Percentiles rank a stretch among this genome's conserved stretches.
Evolutionary conservation across 30 jellyfish, hydroid and myxozoan genomes (phyloP).

Genomic region (Nemopilema nomurai): DNA sequence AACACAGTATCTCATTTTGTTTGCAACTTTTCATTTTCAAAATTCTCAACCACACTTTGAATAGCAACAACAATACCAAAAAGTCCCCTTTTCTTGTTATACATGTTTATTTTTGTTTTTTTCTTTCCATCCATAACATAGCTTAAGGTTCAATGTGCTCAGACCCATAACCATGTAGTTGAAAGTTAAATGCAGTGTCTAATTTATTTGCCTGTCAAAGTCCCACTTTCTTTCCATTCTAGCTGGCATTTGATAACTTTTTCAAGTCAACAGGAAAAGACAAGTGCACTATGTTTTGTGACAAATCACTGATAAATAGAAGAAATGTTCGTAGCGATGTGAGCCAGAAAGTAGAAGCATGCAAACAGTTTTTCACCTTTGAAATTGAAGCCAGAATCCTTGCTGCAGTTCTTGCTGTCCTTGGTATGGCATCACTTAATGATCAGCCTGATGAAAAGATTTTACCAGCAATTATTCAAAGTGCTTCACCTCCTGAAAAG

Average conservation of each 20-base stretch:
- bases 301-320: not conserved
- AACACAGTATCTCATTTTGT: not conserved
- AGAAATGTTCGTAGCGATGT: constrained; percentile 1
- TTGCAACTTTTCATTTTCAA: not conserved
- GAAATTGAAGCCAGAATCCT: not conserved
- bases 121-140: not conserved
- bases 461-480: too few species aligned
- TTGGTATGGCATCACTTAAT: constrained; percentile 10
- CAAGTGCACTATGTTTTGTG: not conserved
- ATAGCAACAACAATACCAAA: not conserved
- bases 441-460: not conserved
- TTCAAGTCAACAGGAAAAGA: constrained; percentile 1
- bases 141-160: not conserved
- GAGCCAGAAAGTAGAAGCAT: not conserved
- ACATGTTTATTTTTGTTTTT: not conserved
- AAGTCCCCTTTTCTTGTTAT: not conserved
- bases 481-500: not conserved
- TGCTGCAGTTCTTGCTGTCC: not conserved
- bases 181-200: too few species aligned
- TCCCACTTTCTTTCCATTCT: not conserved
- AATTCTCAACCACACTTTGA: not conserved
- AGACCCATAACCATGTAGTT: not conserved
- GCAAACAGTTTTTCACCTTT: not conserved
- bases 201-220: not conserved
- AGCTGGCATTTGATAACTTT: not conserved